These are phyloP conservation scores for Calidris pugnax DNA, from an alignment of 2,113 vertebrate species.

Conservation along the genomic window DNA sequence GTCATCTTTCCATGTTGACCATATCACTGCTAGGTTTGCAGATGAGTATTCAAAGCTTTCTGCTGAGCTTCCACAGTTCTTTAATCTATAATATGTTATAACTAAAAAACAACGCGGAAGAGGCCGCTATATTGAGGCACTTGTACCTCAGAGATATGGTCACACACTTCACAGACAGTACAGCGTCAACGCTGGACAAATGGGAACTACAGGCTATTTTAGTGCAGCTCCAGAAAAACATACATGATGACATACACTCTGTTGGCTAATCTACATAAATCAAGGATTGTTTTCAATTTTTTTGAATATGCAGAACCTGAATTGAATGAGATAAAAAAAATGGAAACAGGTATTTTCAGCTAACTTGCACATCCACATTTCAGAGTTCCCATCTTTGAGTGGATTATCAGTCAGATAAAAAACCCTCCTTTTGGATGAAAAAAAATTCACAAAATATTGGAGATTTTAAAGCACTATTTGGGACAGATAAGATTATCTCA, in stretches of 20 bases:
- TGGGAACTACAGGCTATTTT: background rate
- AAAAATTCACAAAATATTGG: background rate
- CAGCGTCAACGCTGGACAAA: background rate
- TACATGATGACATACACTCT: background rate
- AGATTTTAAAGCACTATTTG: background rate
- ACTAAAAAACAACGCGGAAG: background rate
- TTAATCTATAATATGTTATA: too few relatives aligned
- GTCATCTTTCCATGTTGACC: fast-evolving
- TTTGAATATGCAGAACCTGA: background rate
- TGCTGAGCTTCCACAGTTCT: background rate
- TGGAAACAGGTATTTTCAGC: background rate
- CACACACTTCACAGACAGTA: fast-evolving
- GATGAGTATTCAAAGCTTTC: background rate
- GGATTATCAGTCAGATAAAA: background rate
- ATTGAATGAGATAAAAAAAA: background rate
- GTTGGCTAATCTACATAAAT: background rate
- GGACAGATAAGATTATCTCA: background rate
- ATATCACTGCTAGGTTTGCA: fast-evolving
- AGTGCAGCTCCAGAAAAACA: background rate
- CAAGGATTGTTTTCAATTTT: background rate
- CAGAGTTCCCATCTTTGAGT: background rate
- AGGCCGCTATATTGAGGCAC: fast-evolving
- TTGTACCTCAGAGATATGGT: fast-evolving
- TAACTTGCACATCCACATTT: background rate
- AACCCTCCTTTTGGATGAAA: background rate